These are phyloP conservation scores for Megaustenia siamemsis DNA, from an alignment of 2,888 invertebrate genomes.

Conservation along the genomic window DNA sequence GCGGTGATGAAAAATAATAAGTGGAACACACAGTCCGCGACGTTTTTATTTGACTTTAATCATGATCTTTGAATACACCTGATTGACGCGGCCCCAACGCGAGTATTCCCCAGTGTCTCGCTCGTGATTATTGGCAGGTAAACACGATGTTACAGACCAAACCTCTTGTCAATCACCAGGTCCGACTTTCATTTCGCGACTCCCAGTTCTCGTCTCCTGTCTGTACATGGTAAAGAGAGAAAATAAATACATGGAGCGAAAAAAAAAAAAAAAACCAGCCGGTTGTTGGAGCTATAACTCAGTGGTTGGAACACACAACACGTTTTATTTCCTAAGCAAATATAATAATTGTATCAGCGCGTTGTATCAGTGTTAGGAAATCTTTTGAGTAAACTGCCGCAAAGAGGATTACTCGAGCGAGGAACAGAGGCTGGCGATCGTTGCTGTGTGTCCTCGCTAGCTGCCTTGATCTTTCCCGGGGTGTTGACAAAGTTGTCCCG, in stretches of 20 bases:
- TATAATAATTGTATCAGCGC: conserved; percentile 45
- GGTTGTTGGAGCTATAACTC: too few species aligned
- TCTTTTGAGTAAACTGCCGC: conserved; percentile 41
- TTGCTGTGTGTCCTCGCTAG: conserved; percentile 27
- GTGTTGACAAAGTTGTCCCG: conserved; percentile 45
- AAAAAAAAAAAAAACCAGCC: neutral
- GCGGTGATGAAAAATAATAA: neutral
- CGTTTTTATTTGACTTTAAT: conserved; percentile 61
- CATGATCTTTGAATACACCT: conserved; percentile 57
- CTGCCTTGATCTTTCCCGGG: conserved; percentile 47
- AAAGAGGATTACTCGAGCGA: neutral
- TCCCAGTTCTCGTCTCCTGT: neutral
- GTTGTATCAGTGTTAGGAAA: conserved; percentile 43
- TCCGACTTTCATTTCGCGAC: conserved; percentile 40
- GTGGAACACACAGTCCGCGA: conserved; percentile 10
- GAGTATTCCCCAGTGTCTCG: conserved; percentile 33
- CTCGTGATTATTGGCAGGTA: conserved; percentile 42
- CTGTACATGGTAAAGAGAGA: neutral
- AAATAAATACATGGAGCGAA: too few species aligned
- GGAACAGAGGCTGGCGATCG: neutral
- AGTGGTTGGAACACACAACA: conserved; percentile 24
- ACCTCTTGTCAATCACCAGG: conserved; percentile 36
- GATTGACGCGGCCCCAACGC: conserved; percentile 5
- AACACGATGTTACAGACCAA: conserved; percentile 28
- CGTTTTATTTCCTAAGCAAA: conserved; percentile 48